Evolutionary conservation across 1,140 invertebrate genomes (phyloP).

Genomic region (Pseudomyrmex sp.): DNA sequence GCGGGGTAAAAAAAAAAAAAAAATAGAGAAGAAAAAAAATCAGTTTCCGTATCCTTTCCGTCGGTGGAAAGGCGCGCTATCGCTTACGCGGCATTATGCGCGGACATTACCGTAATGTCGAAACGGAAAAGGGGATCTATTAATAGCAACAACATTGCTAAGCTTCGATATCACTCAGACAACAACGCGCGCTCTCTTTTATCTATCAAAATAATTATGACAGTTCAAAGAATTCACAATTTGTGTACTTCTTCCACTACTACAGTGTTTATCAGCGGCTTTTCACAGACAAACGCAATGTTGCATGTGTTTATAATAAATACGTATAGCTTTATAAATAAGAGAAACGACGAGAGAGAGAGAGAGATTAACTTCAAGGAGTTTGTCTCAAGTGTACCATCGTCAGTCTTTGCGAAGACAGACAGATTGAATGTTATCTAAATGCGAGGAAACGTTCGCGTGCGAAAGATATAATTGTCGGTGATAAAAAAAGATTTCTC

Average conservation of each 20-base stretch:
- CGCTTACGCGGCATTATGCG: neutral
- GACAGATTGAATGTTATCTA: neutral
- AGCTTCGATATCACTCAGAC: neutral
- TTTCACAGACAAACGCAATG: neutral
- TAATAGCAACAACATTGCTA: neutral
- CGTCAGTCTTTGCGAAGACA: neutral
- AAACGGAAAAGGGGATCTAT: neutral
- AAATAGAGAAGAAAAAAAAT: slow-evolving; percentile 29
- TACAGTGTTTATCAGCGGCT: neutral
- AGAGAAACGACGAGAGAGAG: neutral
- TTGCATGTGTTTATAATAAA: slow-evolving; percentile 14
- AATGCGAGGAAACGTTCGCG: neutral
- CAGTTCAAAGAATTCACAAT: neutral
- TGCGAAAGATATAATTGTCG: neutral
- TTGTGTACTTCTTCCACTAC: no score
- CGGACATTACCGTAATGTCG: neutral
- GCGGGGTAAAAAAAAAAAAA: neutral
- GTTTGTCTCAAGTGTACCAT: neutral
- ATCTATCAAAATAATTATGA: neutral
- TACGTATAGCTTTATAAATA: neutral
- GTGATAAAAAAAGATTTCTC: neutral
- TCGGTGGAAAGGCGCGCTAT: slow-evolving; percentile 17
- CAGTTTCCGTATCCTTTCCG: slow-evolving; percentile 42
- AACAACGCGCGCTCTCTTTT: neutral
- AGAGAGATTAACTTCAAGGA: no score